These are phyloP conservation scores for Synchiropus splendidus DNA, from an alignment of 2,113 vertebrate genomes.

Conservation along the genomic window DNA sequence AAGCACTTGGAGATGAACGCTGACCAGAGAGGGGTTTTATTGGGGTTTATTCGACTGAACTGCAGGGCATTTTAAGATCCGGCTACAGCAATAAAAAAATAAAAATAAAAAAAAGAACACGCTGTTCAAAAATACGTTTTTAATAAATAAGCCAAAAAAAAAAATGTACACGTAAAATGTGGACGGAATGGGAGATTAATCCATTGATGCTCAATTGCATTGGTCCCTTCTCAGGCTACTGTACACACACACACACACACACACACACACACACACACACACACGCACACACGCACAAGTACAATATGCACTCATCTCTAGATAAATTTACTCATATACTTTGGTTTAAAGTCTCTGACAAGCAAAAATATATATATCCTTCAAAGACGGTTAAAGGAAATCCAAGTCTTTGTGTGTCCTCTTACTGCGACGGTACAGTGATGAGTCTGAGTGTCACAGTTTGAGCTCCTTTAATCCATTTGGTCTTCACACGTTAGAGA, in stretches of 20 bases:
- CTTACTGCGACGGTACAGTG: slow-evolving; percentile 22
- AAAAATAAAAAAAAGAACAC: slow-evolving; percentile 42
- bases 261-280: too few species aligned
- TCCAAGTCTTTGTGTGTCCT: slow-evolving; percentile 4
- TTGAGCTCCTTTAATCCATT: slow-evolving; percentile 51
- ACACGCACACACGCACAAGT: slow-evolving; percentile 55
- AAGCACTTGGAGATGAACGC: not conserved
- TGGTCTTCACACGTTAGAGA: slow-evolving; percentile 55
- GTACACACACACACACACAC: too few species aligned
- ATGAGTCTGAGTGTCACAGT: slow-evolving; percentile 6
- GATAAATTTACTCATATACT: slow-evolving; percentile 34
- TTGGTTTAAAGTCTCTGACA: slow-evolving; percentile 55
- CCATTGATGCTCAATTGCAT: slow-evolving; percentile 57
- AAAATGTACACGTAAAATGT: slow-evolving; percentile 72
- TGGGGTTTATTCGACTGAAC: not conserved
- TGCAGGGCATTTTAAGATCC: not conserved
- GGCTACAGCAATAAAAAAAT: not conserved
- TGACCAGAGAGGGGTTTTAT: not conserved
- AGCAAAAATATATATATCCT: slow-evolving; percentile 29
- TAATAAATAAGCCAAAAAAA: slow-evolving; percentile 88
- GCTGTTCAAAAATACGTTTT: slow-evolving; percentile 76
- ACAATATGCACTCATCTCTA: slow-evolving; percentile 55
- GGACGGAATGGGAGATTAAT: slow-evolving; percentile 57
- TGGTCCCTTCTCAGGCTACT: slow-evolving; percentile 60
- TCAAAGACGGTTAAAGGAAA: slow-evolving; percentile 20